phyloP scores from a whole-genome alignment of 1,140 invertebrate species.

The Drosophila melanica region DNA sequence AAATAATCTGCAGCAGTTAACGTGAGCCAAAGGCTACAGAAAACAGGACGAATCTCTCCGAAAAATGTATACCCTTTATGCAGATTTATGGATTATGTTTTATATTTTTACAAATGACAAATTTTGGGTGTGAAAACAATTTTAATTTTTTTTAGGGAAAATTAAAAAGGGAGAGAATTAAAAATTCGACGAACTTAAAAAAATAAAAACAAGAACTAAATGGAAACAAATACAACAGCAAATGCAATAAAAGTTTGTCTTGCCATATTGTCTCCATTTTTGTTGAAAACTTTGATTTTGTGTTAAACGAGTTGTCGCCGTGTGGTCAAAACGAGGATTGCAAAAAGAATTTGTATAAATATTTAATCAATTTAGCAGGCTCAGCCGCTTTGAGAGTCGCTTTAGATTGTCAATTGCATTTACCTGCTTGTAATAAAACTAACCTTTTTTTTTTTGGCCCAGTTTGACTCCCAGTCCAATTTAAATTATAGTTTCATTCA shows the following conservation, averaged over 20 bases:
- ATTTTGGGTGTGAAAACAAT: no score
- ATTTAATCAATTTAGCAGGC: conserved; percentile 32
- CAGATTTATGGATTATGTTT: no score
- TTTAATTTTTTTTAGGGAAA: background rate
- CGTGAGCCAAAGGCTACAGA: conserved; percentile 13
- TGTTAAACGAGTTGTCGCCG: conserved; percentile 22
- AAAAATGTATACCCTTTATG: background rate
- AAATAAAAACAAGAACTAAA: conserved; percentile 15
- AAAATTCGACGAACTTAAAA: no score
- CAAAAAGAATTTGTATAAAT: conserved; percentile 34
- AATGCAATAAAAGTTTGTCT: conserved; percentile 74
- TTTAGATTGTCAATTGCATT: conserved; percentile 15
- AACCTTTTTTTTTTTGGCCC: background rate
- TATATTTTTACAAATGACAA: no score
- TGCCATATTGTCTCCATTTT: background rate
- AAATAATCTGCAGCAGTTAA: conserved; percentile 71
- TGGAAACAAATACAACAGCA: conserved; percentile 51
- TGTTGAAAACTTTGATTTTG: conserved; percentile 23
- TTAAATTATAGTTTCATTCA: conserved; percentile 29
- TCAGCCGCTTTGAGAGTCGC: background rate
- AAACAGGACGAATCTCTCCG: background rate
- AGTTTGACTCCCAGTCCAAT: conserved; percentile 24
- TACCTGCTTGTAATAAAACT: background rate
- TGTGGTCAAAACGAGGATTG: conserved; percentile 10
- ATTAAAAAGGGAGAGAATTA: background rate